Evolutionary conservation across 2,888 invertebrate species (phyloP), one percentile per base, ranked within the genome.

Genomic region (Diaperis boleti): DNA sequence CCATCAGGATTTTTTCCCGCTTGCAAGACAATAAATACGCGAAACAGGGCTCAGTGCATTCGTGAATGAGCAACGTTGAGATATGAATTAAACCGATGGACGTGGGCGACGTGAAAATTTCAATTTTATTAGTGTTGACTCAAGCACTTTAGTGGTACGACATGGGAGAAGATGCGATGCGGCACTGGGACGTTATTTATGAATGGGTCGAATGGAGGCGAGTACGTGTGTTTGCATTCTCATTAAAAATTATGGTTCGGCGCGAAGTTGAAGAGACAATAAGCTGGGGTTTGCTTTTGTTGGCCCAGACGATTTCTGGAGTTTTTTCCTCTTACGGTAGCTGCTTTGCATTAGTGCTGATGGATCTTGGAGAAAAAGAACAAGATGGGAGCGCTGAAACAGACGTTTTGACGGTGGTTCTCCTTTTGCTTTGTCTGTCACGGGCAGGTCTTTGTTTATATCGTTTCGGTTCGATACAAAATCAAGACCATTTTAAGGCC

Each of bases 81-180:
- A 33, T 44, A 42, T 60, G 60, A 52, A 52, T 52, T 60, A 60
- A 60, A 45, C 45, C 31, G 18, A 17, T 20, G 49, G 18, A 55
- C 37, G 54, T 52, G 44, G 52, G 61, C 61, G 61, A 61, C 13
- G 59, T 59, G 45, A 45, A 61, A 59, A 49, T 59, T 59, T 59
- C 55, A 56, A 15, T 56, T 56, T 57, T 45, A 57, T 57, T 57
- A 45, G 37, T 57, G 45, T 45, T 57, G 57, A 41, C 45, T 54
- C 31, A n/a, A 54, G 29, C 17, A 42, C 42, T 54, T 42, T 29
- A 42, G 37, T 15, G 31, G 33, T 8, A 15, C 15, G 18, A 50
- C 35, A 50, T 50, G 50, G 37, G 15, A 37, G 50, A 50, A 37
- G 41, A 54, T 26, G 54, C 29, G 54, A 54, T 54, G 42, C 29